Evolutionary conservation across 2,888 invertebrate species (phyloP).

Genomic region (Harpalus rufipes): DNA sequence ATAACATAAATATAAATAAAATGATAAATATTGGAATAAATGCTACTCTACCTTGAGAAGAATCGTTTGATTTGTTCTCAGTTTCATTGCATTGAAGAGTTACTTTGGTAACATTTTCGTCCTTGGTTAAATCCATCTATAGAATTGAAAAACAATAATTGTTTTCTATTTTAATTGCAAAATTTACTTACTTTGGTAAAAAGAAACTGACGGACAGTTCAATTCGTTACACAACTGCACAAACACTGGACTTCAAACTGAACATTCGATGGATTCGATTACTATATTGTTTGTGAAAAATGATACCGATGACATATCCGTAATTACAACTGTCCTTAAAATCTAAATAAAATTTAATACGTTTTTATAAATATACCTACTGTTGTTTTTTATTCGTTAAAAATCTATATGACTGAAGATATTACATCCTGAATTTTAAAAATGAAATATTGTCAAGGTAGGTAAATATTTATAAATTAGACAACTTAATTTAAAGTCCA

Average conservation of each 20-base stretch:
- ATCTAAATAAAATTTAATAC: too few species aligned
- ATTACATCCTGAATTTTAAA: too few species aligned
- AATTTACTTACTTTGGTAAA: background rate
- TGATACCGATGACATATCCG: background rate
- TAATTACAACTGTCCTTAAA: background rate
- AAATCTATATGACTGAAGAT: too few species aligned
- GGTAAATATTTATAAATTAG: too few species aligned
- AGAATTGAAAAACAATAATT: background rate
- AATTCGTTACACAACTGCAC: background rate
- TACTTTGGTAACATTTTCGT: background rate
- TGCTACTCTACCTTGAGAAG: background rate
- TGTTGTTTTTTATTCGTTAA: too few species aligned
- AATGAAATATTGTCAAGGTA: too few species aligned
- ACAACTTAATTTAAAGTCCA: too few species aligned
- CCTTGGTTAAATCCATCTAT: background rate
- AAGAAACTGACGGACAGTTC: background rate
- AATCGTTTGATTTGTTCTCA: background rate
- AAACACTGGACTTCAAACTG: background rate
- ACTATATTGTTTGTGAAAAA: background rate
- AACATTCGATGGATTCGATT: background rate
- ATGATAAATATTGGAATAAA: background rate
- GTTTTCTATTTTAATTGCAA: background rate
- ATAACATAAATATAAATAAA: background rate
- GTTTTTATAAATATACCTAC: too few species aligned
- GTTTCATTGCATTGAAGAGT: background rate